Evolutionary conservation across 2,888 invertebrate genomes (phyloP).

Genomic region (Lamellibrachia satsuma): DNA sequence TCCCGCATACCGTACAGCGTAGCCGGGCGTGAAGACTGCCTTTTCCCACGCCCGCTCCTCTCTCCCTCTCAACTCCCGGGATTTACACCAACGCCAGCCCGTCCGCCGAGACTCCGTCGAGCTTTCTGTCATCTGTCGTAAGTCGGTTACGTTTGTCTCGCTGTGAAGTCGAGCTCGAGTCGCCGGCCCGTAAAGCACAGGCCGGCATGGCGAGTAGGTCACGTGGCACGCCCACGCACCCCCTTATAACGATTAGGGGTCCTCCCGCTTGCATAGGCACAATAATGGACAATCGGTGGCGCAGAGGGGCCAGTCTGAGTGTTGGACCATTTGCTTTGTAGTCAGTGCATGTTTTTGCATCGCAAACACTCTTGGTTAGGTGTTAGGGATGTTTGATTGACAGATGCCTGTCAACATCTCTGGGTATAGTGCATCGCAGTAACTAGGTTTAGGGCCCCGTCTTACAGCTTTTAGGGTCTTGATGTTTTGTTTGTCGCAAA

Average conservation of each 20-base stretch:
- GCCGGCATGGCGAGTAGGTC: slow-evolving; percentile 10
- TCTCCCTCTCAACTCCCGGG: slow-evolving; percentile 4
- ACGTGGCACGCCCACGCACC: slow-evolving; percentile 13
- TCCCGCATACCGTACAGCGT: slow-evolving; percentile 17
- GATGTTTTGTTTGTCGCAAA: not conserved
- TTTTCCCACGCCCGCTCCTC: not conserved
- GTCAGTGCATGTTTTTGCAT: not conserved
- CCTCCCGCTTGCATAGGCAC: not conserved
- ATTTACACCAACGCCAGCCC: slow-evolving; percentile 1
- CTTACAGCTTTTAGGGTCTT: not conserved
- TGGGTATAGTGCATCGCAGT: not conserved
- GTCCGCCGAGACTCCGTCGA: not conserved
- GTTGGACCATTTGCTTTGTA: slow-evolving; percentile 2
- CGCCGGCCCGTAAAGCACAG: not conserved
- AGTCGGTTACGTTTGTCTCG: slow-evolving; percentile 13
- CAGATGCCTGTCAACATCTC: not conserved
- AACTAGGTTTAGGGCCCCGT: not conserved
- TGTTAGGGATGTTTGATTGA: not conserved
- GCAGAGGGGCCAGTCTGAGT: not conserved
- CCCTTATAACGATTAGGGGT: not conserved
- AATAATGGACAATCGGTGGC: not conserved
- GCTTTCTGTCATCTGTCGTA: slow-evolving; percentile 13
- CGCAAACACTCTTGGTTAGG: not conserved
- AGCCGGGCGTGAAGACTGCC: slow-evolving; percentile 5
- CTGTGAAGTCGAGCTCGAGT: not conserved